A percentile compares a stretch with the other conserved stretches of the same genome.
Conservation (phyloP, 2,797 vertebrate species). For the Rhincodon typus region DNA sequence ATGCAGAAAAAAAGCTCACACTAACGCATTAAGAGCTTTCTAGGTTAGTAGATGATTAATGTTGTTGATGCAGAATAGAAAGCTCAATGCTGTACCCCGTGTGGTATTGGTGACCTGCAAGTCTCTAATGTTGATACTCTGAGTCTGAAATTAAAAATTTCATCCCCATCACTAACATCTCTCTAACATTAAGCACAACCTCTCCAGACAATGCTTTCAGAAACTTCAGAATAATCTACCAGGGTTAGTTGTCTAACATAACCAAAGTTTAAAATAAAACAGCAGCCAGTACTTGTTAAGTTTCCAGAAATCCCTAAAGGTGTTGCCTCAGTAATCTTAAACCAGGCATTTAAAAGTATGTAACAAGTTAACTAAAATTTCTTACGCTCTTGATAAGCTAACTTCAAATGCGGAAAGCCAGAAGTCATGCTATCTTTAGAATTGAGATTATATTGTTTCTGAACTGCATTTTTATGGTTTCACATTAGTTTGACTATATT, state of each 20-base stretch:
- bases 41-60: background rate
- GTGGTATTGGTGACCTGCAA: background rate
- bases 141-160: background rate
- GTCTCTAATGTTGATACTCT: background rate
- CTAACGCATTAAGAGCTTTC: background rate
- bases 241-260: background rate
- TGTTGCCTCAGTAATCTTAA: background rate
- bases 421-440: background rate
- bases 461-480: background rate
- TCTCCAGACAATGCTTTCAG: too few relatives aligned
- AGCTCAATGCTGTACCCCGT: background rate
- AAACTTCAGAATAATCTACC: background rate
- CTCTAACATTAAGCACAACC: background rate
- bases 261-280: background rate
- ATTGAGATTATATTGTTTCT: background rate
- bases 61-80: background rate
- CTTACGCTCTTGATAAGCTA: background rate
- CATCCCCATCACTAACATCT: background rate
- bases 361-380: background rate
- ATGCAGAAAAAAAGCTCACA: background rate
- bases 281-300: background rate
- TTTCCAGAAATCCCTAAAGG: background rate
- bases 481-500: background rate
- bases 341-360: background rate
- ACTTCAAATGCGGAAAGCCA: background rate